Evolutionary conservation across 1,140 invertebrate species (phyloP).

Genomic region (Chironomus striatipennis): DNA sequence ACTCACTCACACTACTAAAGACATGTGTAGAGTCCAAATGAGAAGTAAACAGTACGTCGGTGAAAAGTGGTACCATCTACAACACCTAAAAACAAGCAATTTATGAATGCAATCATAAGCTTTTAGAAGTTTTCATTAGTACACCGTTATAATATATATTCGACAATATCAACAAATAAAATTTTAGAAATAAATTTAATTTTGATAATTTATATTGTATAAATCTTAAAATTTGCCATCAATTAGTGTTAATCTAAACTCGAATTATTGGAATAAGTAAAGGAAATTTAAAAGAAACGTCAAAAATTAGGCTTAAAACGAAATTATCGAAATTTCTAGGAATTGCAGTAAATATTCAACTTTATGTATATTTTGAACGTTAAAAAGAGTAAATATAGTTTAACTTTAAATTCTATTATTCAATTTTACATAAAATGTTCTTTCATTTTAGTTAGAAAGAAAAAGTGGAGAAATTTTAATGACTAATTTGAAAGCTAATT

Average conservation of each 20-base stretch:
- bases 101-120: neutral
- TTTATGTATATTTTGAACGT: neutral
- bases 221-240: neutral
- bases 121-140: neutral
- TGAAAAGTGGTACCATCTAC: neutral
- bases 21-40: neutral
- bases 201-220: conserved; percentile 1
- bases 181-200: conserved; percentile 4
- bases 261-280: neutral
- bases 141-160: neutral
- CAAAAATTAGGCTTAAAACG: neutral
- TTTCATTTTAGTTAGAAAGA: neutral
- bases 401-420: neutral
- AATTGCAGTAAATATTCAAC: neutral
- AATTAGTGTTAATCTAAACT: neutral
- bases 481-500: conserved; percentile 16
- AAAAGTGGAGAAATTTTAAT: neutral
- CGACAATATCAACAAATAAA: conserved; percentile 9
- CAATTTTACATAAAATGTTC: neutral
- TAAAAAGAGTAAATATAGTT: neutral
- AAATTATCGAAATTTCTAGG: neutral
- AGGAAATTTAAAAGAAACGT: neutral
- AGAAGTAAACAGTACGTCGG: neutral
- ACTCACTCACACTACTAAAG: neutral
- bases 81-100: neutral